These are phyloP conservation scores for Micrastur ruficollis DNA, from an alignment of 2,797 vertebrate genomes.

Conservation along the genomic window DNA sequence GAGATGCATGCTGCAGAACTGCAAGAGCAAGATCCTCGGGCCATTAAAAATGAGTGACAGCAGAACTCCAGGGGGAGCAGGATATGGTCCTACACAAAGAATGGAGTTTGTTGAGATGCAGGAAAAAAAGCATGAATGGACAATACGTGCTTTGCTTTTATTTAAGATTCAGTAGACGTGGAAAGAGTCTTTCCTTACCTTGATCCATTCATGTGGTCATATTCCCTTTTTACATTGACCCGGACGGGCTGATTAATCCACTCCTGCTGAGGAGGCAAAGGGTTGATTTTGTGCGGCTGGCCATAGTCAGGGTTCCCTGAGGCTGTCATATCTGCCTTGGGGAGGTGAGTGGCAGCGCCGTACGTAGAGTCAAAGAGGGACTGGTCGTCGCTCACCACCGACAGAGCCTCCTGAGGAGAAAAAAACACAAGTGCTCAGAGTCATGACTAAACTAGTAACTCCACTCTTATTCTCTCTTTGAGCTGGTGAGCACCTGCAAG, in stretches of 20 bases:
- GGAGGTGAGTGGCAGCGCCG: conserved; percentile 89
- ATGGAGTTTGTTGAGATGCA: background rate
- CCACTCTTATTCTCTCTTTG: background rate
- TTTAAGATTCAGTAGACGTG: background rate
- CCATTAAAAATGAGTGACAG: background rate
- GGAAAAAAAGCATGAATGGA: rapidly evolving
- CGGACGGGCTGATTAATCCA: conserved; percentile 95
- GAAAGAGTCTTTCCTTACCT: conserved; percentile 78
- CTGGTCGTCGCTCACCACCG: conserved; percentile 99
- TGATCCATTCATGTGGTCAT: conserved; percentile 98
- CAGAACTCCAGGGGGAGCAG: background rate
- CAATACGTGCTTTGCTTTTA: rapidly evolving
- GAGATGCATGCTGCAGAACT: background rate
- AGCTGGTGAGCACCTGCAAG: conserved; percentile 27
- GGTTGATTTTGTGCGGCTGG: conserved; percentile 97
- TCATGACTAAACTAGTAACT: background rate
- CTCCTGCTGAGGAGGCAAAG: conserved; percentile 93
- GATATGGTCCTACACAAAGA: background rate
- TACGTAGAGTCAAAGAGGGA: conserved; percentile 96
- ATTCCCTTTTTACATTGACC: conserved; percentile 95
- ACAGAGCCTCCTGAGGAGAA: conserved; percentile 92
- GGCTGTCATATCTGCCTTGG: conserved; percentile 98
- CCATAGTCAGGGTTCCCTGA: conserved; percentile 96
- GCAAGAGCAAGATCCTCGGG: background rate
- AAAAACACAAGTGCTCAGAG: background rate